Evolutionary conservation across 2,888 invertebrate species (phyloP).

Genomic region (Daptonema setosum): DNA sequence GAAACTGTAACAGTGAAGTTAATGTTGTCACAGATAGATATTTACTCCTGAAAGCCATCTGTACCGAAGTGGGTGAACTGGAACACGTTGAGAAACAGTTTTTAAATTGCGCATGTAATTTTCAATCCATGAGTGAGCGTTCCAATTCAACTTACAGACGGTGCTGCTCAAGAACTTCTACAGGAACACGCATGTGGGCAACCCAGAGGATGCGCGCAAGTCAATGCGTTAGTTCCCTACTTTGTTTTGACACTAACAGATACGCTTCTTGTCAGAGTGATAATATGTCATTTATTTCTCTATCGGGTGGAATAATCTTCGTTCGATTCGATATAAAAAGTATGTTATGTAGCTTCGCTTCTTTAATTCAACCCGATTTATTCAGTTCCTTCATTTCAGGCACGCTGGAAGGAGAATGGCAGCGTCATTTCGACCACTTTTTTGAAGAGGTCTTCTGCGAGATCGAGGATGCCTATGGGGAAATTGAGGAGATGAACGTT

Average conservation of each 20-base stretch:
- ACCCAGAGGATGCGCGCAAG: background rate
- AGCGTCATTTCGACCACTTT: slow-evolving; percentile 96
- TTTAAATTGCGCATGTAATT: too few species aligned
- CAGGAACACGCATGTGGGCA: slow-evolving; percentile 86
- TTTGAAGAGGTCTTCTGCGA: slow-evolving; percentile 98
- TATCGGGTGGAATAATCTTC: background rate
- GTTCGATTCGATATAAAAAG: too few species aligned
- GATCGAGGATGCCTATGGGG: slow-evolving; percentile 94
- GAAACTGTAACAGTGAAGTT: too few species aligned
- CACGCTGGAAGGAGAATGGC: slow-evolving; percentile 47
- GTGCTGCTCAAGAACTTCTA: slow-evolving; percentile 87
- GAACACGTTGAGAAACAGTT: too few species aligned
- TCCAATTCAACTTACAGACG: slow-evolving; percentile 43
- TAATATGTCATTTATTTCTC: background rate
- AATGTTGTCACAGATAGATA: too few species aligned
- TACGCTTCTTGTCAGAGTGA: too few species aligned
- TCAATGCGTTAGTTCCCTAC: background rate
- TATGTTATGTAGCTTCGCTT: too few species aligned
- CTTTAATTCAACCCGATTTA: too few species aligned
- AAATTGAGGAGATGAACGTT: slow-evolving; percentile 99
- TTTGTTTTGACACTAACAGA: too few species aligned
- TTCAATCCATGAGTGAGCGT: too few species aligned
- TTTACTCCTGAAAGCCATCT: too few species aligned
- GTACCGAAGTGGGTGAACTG: too few species aligned
- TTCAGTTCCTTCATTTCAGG: background rate